phyloP scores from a whole-genome alignment of 2,888 invertebrate species.

The Liodrosophila aerea region DNA sequence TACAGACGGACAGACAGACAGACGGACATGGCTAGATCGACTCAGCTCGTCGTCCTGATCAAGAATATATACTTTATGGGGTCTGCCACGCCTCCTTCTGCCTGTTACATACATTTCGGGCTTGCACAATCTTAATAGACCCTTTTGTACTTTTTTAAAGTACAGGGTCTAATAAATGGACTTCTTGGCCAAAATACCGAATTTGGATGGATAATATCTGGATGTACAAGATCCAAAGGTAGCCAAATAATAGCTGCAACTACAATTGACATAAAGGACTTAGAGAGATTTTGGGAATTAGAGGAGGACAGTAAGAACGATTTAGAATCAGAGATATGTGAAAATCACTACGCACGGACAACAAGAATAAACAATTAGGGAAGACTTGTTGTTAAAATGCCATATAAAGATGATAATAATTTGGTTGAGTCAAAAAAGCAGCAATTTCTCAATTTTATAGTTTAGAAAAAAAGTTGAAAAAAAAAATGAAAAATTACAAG shows the following conservation, averaged over 20 bases:
- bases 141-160: no score
- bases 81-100: no score
- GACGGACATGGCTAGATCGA: no score
- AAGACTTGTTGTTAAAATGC: neutral
- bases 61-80: no score
- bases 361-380: neutral
- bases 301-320: neutral
- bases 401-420: neutral
- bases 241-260: neutral
- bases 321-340: neutral
- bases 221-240: constrained; percentile 3
- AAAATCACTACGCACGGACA: neutral
- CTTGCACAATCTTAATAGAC: no score
- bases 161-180: no score
- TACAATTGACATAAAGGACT: neutral
- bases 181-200: constrained; percentile 2
- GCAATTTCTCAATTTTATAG: neutral
- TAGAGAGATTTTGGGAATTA: constrained; percentile 2
- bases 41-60: no score
- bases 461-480: neutral
- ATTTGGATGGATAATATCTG: constrained; percentile 1
- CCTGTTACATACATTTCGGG: no score
- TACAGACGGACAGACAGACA: no score
- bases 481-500: neutral
- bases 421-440: neutral